phyloP scores from a whole-genome alignment of 2,113 vertebrate species.

The Hypanus sabinus region DNA sequence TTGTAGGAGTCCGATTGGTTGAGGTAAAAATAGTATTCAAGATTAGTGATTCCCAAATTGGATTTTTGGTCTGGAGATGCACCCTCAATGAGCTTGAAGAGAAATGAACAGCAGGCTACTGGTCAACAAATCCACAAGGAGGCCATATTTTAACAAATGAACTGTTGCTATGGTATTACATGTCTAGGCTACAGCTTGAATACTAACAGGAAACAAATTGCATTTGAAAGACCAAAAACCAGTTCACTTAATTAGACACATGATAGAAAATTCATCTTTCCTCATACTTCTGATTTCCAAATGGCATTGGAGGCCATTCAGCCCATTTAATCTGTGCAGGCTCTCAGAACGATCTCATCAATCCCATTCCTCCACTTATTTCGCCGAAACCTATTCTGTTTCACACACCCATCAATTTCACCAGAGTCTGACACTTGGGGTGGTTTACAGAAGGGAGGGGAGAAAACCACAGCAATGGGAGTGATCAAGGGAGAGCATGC shows the following conservation, averaged over 20 bases:
- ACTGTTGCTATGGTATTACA: neutral
- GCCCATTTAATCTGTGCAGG: too few relatives aligned
- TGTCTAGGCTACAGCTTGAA: too few relatives aligned
- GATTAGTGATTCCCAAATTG: constrained; percentile 81
- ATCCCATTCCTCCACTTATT: too few relatives aligned
- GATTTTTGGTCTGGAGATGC: constrained; percentile 78
- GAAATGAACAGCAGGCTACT: neutral
- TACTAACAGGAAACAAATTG: neutral
- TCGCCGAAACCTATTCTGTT: too few relatives aligned
- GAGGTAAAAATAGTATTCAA: constrained; percentile 93
- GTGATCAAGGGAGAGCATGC: too few relatives aligned
- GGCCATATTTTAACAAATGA: neutral
- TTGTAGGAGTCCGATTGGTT: constrained; percentile 93
- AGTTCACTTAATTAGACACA: neutral
- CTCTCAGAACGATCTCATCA: too few relatives aligned
- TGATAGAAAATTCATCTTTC: neutral
- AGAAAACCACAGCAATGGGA: too few relatives aligned
- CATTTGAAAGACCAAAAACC: neutral
- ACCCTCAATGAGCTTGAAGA: constrained; percentile 81
- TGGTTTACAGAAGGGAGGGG: too few relatives aligned
- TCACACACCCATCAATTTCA: too few relatives aligned
- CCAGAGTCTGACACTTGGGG: too few relatives aligned
- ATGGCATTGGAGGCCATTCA: too few relatives aligned
- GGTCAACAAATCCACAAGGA: neutral
- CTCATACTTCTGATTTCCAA: too few relatives aligned